These are phyloP conservation scores for Nymphalis io DNA, from an alignment of 1,140 invertebrate genomes.

Conservation along the genomic window DNA sequence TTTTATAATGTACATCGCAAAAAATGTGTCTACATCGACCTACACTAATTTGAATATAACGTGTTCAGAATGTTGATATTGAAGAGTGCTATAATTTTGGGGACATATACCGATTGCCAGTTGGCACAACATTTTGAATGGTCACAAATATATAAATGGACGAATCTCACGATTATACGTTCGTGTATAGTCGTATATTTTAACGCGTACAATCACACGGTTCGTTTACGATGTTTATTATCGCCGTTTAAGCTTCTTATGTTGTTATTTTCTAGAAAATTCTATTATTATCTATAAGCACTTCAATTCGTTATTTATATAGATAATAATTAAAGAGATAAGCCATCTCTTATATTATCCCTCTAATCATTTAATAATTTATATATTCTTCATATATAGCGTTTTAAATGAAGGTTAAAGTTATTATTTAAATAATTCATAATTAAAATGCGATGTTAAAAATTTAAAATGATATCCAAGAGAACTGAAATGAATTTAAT, in stretches of 20 bases:
- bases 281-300: background rate
- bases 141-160: constrained; percentile 26
- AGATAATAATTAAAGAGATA: too few relatives aligned
- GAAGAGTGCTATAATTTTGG: constrained; percentile 44
- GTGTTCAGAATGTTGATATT: constrained; percentile 40
- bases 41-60: constrained; percentile 41
- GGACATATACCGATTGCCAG: constrained; percentile 56
- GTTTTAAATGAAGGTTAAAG: too few relatives aligned
- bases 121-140: constrained; percentile 55
- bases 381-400: too few relatives aligned
- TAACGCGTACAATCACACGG: constrained; percentile 11
- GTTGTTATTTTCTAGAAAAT: constrained; percentile 14
- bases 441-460: too few relatives aligned
- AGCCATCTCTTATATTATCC: too few relatives aligned
- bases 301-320: background rate
- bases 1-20: constrained; percentile 36
- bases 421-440: too few relatives aligned
- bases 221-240: constrained; percentile 8
- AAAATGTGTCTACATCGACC: constrained; percentile 24
- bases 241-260: background rate
- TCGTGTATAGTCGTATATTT: constrained; percentile 14
- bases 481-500: too few relatives aligned
- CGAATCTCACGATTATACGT: background rate
- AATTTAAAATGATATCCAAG: too few relatives aligned
- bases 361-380: too few relatives aligned